These are phyloP conservation scores for Pungitius pungitius DNA, from an alignment of 2,113 vertebrate species.

Conservation along the genomic window DNA sequence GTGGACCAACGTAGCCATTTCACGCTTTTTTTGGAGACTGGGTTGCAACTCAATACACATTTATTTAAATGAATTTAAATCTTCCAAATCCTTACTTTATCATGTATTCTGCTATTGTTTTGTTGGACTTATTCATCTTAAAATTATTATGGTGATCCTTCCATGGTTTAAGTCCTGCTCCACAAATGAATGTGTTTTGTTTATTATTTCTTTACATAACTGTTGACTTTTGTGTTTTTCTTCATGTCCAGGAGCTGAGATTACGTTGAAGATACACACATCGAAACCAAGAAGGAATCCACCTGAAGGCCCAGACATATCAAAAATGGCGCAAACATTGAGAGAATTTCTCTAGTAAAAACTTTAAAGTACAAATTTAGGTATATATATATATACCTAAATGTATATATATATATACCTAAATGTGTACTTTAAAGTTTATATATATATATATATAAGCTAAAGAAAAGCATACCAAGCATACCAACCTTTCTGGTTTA, in stretches of 20 bases:
- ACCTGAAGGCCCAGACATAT: background rate
- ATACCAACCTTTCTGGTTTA: background rate
- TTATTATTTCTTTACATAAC: background rate
- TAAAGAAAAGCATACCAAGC: too few relatives aligned
- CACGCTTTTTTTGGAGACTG: too few relatives aligned
- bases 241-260: background rate
- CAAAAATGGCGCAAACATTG: background rate
- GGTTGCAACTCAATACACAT: background rate
- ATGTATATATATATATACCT: too few relatives aligned
- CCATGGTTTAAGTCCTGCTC: background rate
- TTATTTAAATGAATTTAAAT: background rate
- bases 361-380: too few relatives aligned
- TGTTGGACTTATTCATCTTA: background rate
- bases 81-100: background rate
- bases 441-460: too few relatives aligned
- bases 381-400: too few relatives aligned
- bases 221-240: background rate
- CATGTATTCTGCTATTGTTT: background rate
- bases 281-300: background rate
- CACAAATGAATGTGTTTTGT: background rate
- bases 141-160: background rate
- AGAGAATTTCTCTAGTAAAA: slow-evolving; percentile 14
- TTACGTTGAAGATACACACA: background rate
- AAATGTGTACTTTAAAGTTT: too few relatives aligned
- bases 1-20: too few relatives aligned